These are phyloP conservation scores for Pachymerium ferrugineum DNA, from an alignment of 2,888 invertebrate species.

Conservation along the genomic window DNA sequence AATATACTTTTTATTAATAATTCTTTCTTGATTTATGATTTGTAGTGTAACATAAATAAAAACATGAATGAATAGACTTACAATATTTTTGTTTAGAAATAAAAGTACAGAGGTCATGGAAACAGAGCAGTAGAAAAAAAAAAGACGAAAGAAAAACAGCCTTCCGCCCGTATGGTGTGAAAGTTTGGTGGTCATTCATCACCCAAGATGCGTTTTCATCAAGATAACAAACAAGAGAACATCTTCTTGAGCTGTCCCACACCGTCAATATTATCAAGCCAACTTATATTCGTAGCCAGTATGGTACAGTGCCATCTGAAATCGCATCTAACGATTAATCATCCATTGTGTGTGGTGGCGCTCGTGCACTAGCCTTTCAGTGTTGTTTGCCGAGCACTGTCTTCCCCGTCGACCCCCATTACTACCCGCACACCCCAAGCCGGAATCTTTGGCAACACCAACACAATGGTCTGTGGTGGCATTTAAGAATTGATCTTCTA, in stretches of 20 bases:
- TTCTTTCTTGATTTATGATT: not conserved
- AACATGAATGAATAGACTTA: constrained; percentile 6
- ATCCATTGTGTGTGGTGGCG: constrained; percentile 29
- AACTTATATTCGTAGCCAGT: constrained; percentile 27
- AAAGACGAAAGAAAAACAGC: constrained; percentile 13
- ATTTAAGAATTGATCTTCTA: constrained; percentile 32
- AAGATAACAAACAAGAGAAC: constrained; percentile 25
- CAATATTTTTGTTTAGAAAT: constrained; percentile 12
- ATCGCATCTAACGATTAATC: constrained; percentile 29
- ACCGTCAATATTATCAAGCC: constrained; percentile 29
- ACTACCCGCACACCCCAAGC: constrained; percentile 27
- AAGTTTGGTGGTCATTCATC: constrained; percentile 23
- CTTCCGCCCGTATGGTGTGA: not conserved
- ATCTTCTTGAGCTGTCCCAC: constrained; percentile 22
- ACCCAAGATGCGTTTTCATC: constrained; percentile 3
- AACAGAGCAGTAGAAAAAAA: not conserved
- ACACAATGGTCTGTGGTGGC: constrained; percentile 31
- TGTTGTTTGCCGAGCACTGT: constrained; percentile 29
- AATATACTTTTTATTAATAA: not conserved
- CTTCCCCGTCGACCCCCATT: constrained; percentile 25
- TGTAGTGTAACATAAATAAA: not conserved
- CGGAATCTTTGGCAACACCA: constrained; percentile 30
- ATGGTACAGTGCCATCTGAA: constrained; percentile 20
- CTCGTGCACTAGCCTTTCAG: constrained; percentile 29
- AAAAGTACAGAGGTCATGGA: not conserved